Evolutionary conservation across 2,113 vertebrate genomes (phyloP), one percentile per base, ranked within the genome.

Genomic region (Hassar affinis): DNA sequence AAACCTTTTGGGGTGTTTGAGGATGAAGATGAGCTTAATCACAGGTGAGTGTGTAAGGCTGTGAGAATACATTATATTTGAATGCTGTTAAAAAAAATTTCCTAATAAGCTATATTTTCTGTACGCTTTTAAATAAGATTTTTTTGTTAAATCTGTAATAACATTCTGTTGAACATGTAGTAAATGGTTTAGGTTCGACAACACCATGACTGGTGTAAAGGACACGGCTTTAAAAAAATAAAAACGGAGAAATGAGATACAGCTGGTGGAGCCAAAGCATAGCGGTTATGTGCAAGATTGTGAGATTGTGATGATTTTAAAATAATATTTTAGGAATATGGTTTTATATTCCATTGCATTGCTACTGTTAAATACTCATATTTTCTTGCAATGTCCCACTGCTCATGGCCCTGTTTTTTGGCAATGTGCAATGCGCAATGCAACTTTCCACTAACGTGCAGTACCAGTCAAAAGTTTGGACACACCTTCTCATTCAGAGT

Each of bases 1-100:
- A 96, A 96, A 88, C 95, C 96, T 45, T 98, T 97, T 91, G 97
- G 96, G 35, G 97, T 99, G 33, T 99, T 99, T 94, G 98, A 99
- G 91, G 96, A 98, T 84, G 95, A 97, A 85, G 95, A 96, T 85
- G 96, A 99, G 81, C 89, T 97, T 75, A 96, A 96, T 90, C 96
- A 97, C 86, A 97, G 98, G 98, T 99, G 90, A 90, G 90, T 35
- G 15, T 14, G 2, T 75, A 74, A 51, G n/a, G 1, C 4, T 2
- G 47, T 18, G n/a, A 45, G 38, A 71, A 25, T 20, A 35, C 9
- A 18, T 12, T 12, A 17, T 17, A 1, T 33, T 33, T 9, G 8
- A 59, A 59, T n/a, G 4, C 1, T 30, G 12, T 30, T 42, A 2
- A 42, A 3, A 42, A 3, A 42, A n/a, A 14, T 30, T 0, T 35